Conservation (phyloP, 2,113 vertebrate genomes). For the Raja brachyura region DNA sequence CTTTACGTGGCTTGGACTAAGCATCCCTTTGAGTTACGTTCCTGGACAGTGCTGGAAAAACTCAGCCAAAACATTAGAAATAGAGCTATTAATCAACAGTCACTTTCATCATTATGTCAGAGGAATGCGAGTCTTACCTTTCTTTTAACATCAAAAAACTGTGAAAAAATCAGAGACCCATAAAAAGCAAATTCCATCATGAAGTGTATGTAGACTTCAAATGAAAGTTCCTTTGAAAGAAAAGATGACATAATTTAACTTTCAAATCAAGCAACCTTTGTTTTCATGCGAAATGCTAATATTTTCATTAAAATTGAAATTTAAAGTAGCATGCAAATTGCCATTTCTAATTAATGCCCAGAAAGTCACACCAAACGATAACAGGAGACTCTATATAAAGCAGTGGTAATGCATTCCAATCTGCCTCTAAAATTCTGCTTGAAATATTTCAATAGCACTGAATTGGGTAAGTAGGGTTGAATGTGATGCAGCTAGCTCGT, state of each 20-base stretch:
- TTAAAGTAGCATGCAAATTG: background rate
- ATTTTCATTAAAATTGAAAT: background rate
- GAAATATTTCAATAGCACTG: too few relatives aligned
- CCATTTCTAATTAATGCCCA: too few relatives aligned
- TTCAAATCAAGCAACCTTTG: background rate
- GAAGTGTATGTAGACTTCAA: slow-evolving; percentile 10
- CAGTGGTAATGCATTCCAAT: too few relatives aligned
- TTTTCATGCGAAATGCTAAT: background rate
- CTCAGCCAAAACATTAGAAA: background rate
- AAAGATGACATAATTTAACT: background rate
- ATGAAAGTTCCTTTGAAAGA: slow-evolving; percentile 10
- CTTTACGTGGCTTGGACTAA: background rate
- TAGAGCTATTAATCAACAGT: background rate
- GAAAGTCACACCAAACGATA: too few relatives aligned
- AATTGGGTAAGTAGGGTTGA: too few relatives aligned
- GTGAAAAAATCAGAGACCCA: slow-evolving; percentile 34
- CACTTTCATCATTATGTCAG: background rate
- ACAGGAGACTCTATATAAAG: too few relatives aligned
- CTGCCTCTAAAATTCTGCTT: too few relatives aligned
- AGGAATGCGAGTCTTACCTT: background rate
- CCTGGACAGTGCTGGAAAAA: background rate
- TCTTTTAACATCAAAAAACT: slow-evolving; percentile 37
- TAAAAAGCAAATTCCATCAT: slow-evolving; percentile 32
- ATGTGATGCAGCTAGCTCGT: too few relatives aligned
- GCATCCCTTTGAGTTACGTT: background rate